Conservation (phyloP, 2,888 invertebrate species). For the Tineola bisselliella region DNA sequence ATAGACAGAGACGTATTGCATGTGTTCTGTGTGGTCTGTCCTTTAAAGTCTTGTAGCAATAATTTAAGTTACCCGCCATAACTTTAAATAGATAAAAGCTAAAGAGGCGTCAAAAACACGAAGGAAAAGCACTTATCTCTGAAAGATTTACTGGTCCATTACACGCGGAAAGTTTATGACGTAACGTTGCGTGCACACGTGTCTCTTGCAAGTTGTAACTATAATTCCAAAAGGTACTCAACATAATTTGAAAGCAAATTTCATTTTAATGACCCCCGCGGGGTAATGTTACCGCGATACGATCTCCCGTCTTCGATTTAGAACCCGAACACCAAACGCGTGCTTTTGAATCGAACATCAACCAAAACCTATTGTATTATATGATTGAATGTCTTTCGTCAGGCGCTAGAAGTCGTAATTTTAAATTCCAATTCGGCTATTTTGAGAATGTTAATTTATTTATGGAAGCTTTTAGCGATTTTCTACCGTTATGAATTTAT, state of each 20-base stretch:
- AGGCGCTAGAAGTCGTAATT: background rate
- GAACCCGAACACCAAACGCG: constrained; percentile 16
- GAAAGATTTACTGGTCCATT: constrained; percentile 4
- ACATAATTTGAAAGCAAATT: constrained; percentile 46
- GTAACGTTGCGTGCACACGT: background rate
- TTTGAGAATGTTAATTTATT: background rate
- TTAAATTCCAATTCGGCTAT: constrained; percentile 7
- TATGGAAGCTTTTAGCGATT: background rate
- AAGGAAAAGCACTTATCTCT: constrained; percentile 1
- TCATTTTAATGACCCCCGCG: constrained; percentile 54
- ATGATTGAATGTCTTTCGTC: constrained; percentile 11
- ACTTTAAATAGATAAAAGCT: constrained; percentile 2
- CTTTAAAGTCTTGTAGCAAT: background rate
- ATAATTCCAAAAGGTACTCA: constrained; percentile 1
- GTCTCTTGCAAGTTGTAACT: background rate
- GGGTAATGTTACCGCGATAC: constrained; percentile 29
- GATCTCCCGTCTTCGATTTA: constrained; percentile 43
- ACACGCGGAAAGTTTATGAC: background rate
- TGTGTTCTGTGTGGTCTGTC: no score
- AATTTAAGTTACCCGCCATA: background rate
- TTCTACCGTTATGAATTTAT: background rate
- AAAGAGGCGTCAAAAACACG: background rate
- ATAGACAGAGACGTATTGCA: no score
- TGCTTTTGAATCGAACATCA: background rate
- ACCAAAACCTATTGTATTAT: constrained; percentile 2